These are phyloP conservation scores for Saccostrea cuccullata DNA, from an alignment of 1,140 invertebrate genomes.

Conservation along the genomic window DNA sequence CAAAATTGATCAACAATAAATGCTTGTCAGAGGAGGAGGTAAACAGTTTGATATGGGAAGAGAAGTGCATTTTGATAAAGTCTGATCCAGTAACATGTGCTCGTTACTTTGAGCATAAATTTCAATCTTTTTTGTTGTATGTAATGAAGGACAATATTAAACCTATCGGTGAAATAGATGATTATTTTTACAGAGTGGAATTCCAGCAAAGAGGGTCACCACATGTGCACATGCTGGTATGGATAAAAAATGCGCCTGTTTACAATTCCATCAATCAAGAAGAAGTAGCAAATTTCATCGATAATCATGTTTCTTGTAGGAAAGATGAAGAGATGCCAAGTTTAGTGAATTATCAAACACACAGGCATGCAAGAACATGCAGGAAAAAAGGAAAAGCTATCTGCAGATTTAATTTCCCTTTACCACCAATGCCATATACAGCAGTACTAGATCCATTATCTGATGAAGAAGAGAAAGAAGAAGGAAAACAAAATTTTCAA, in stretches of 20 bases:
- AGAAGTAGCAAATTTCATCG: conserved; percentile 47
- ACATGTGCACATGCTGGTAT: neutral
- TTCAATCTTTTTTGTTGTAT: conserved; percentile 44
- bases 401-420: conserved; percentile 63
- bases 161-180: neutral
- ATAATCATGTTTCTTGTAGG: conserved; percentile 44
- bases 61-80: conserved; percentile 46
- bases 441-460: conserved; percentile 49
- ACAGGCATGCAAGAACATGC: conserved; percentile 44
- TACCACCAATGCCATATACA: conserved; percentile 55
- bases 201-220: neutral
- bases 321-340: conserved; percentile 30
- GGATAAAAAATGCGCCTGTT: conserved; percentile 32
- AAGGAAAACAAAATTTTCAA: neutral
- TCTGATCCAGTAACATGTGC: conserved; percentile 57
- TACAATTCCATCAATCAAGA: conserved; percentile 40
- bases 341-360: too few relatives aligned
- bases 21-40: conserved; percentile 20
- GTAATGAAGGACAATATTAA: neutral
- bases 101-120: conserved; percentile 51
- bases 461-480: neutral
- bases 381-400: conserved; percentile 50
- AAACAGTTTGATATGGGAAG: conserved; percentile 51
- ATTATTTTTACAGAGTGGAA: conserved; percentile 9
- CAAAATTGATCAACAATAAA: conserved; percentile 37